A percentile compares a stretch with the other conserved stretches of the same genome.
These are phyloP conservation scores for Dolichallabes microphthalmus DNA, from an alignment of 2,113 vertebrate genomes.

Conservation along the genomic window DNA sequence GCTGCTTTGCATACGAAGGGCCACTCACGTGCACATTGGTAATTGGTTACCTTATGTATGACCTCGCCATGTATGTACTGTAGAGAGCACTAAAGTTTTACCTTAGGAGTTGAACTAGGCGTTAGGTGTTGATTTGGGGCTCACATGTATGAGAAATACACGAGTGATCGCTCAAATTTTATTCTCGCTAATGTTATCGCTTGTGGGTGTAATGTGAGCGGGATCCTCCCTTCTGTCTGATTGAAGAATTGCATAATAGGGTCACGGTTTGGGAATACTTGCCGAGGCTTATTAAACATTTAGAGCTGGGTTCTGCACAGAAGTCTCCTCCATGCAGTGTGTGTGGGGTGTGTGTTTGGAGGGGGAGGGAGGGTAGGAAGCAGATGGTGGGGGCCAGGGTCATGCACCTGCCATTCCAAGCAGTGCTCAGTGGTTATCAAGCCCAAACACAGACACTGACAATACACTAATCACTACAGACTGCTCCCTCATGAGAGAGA, in stretches of 20 bases:
- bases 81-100: neutral
- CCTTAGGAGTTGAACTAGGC: neutral
- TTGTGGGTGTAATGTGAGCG: neutral
- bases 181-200: neutral
- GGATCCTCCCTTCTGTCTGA: neutral
- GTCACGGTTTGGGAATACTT: constrained; percentile 7
- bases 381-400: constrained; percentile 79
- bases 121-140: neutral
- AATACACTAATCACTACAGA: constrained; percentile 81
- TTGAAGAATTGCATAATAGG: constrained; percentile 19
- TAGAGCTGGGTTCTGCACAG: constrained; percentile 14
- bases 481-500: constrained; percentile 71
- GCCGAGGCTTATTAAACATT: constrained; percentile 30
- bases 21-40: neutral
- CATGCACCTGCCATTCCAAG: constrained; percentile 80
- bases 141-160: neutral
- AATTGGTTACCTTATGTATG: constrained; percentile 27
- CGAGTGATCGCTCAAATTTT: neutral
- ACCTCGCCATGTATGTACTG: constrained; percentile 18
- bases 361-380: constrained; percentile 57
- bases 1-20: neutral
- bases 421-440: constrained; percentile 73
- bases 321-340: neutral
- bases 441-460: constrained; percentile 76
- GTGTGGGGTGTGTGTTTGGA: constrained; percentile 52